Evolutionary conservation across 2,888 invertebrate species (phyloP).

Genomic region (Anaspis maculata): DNA sequence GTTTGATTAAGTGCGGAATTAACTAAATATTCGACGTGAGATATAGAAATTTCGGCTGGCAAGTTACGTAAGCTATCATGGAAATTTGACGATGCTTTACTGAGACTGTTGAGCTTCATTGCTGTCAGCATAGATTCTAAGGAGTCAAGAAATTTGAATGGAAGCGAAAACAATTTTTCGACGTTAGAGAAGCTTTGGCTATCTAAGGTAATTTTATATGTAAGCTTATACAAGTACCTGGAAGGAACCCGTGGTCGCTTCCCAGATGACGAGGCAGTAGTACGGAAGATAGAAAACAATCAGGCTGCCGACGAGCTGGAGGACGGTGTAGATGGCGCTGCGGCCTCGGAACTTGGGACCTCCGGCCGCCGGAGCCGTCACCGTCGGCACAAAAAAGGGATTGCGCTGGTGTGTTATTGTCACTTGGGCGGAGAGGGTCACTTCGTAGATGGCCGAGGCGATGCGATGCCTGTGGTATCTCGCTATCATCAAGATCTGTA

Average conservation of each 20-base stretch:
- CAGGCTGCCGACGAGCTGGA: slow-evolving; percentile 65
- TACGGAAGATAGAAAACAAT: slow-evolving; percentile 67
- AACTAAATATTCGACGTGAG: too few species aligned
- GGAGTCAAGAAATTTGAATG: too few species aligned
- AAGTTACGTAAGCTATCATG: too few species aligned
- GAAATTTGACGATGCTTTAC: too few species aligned
- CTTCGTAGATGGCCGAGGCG: slow-evolving; percentile 78
- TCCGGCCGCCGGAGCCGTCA: slow-evolving; percentile 48
- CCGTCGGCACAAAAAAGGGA: slow-evolving; percentile 64
- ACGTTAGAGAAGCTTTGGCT: too few species aligned
- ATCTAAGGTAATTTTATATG: too few species aligned
- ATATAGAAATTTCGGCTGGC: too few species aligned
- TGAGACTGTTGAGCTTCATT: too few species aligned
- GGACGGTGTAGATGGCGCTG: slow-evolving; percentile 57
- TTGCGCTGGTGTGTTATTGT: slow-evolving; percentile 76
- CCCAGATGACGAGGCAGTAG: slow-evolving; percentile 63
- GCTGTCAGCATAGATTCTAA: too few species aligned
- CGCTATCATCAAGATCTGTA: slow-evolving; percentile 54
- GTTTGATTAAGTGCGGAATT: too few species aligned
- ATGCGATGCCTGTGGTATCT: slow-evolving; percentile 74
- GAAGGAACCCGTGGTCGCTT: slow-evolving; percentile 41
- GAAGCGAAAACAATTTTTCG: too few species aligned
- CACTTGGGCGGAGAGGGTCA: slow-evolving; percentile 74
- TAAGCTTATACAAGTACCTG: too few species aligned
- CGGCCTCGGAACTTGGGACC: slow-evolving; percentile 47